Percentiles rank a stretch among this genome's conserved stretches.
These are phyloP conservation scores for Tetropium fuscum DNA, from an alignment of 2,888 invertebrate species.

Conservation along the genomic window DNA sequence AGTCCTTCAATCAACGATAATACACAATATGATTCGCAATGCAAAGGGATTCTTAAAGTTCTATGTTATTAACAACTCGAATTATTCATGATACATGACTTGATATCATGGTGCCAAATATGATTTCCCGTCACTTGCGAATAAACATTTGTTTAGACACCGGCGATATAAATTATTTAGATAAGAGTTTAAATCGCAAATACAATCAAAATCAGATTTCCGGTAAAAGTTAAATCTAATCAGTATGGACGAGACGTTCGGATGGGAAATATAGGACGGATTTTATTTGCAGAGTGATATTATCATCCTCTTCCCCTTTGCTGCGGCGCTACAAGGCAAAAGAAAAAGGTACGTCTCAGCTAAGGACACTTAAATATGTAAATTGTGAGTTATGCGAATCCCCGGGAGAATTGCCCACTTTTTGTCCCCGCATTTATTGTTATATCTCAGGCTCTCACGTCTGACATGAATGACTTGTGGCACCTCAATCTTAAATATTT, in stretches of 20 bases:
- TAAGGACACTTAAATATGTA: slow-evolving; percentile 46
- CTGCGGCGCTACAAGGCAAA: slow-evolving; percentile 5
- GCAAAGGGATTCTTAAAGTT: too few species aligned
- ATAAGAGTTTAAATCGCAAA: too few species aligned
- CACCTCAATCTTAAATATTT: slow-evolving; percentile 49
- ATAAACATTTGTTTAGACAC: too few species aligned
- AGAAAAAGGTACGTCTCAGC: slow-evolving; percentile 28
- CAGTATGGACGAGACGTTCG: slow-evolving; percentile 6
- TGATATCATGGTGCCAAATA: too few species aligned
- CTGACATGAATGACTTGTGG: slow-evolving; percentile 49
- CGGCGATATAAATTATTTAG: too few species aligned
- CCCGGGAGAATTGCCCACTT: slow-evolving; percentile 49
- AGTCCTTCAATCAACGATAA: too few species aligned
- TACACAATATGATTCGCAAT: too few species aligned
- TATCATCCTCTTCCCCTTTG: slow-evolving; percentile 12
- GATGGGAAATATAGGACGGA: slow-evolving; percentile 18
- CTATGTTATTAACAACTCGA: too few species aligned
- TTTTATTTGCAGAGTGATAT: slow-evolving; percentile 16
- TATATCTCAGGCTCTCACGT: slow-evolving; percentile 41
- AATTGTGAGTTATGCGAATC: slow-evolving; percentile 51
- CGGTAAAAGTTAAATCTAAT: slow-evolving; percentile 12
- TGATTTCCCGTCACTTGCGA: too few species aligned
- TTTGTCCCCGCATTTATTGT: slow-evolving; percentile 52
- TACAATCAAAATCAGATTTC: slow-evolving; percentile 7
- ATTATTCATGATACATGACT: too few species aligned